phyloP scores from a whole-genome alignment of 2,888 invertebrate species.

The Isotomurus palustris region DNA sequence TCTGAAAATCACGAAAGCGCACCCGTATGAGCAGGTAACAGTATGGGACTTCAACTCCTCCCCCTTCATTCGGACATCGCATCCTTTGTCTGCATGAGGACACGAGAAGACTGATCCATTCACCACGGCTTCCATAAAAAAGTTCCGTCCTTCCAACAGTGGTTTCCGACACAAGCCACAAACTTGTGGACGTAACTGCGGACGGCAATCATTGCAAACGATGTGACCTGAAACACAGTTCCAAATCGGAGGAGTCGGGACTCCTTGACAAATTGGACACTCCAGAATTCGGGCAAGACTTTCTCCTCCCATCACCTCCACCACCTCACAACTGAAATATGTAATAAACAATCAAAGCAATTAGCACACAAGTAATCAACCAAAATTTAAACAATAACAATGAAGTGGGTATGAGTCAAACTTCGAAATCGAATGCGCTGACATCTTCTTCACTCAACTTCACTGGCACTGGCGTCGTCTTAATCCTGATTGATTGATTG shows the following conservation, averaged over 20 bases:
- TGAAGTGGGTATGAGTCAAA: too few species aligned
- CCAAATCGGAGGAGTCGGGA: constrained; percentile 27
- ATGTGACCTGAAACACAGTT: constrained; percentile 28
- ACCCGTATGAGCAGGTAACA: constrained; percentile 6
- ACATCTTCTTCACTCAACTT: too few species aligned
- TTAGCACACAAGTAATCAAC: too few species aligned
- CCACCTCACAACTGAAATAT: background rate
- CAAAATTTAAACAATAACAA: too few species aligned
- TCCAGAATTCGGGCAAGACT: constrained; percentile 26
- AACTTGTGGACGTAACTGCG: constrained; percentile 15
- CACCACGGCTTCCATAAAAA: constrained; percentile 23
- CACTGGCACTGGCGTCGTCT: too few species aligned
- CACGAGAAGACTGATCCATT: constrained; percentile 21
- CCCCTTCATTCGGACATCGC: background rate
- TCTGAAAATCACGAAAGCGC: too few species aligned
- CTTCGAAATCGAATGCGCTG: too few species aligned
- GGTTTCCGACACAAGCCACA: constrained; percentile 30
- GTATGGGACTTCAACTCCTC: constrained; percentile 3
- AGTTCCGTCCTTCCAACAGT: constrained; percentile 22
- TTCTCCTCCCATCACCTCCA: background rate
- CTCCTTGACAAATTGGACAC: constrained; percentile 31
- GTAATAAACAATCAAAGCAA: too few species aligned
- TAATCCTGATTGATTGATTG: too few species aligned
- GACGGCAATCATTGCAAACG: constrained; percentile 25
- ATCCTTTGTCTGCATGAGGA: constrained; percentile 3